These are phyloP conservation scores for Copsychus sechellarum DNA, from an alignment of 2,113 vertebrate species.

Conservation along the genomic window DNA sequence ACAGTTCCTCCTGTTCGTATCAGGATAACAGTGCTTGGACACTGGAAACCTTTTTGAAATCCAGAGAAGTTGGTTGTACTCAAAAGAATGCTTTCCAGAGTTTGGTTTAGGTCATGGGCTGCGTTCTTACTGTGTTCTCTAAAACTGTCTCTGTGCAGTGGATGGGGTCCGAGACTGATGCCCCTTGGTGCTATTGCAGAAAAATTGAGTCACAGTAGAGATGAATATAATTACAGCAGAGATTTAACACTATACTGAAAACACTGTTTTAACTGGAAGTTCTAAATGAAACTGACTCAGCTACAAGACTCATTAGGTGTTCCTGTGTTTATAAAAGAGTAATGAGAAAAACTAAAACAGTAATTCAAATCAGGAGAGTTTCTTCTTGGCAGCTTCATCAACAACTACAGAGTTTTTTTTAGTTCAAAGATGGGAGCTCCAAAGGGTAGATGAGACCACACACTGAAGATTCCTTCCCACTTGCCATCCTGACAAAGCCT, in stretches of 20 bases:
- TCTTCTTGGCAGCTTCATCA: background rate
- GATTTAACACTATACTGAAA: background rate
- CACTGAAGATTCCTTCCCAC: background rate
- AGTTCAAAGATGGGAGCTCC: background rate
- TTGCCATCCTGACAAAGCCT: background rate
- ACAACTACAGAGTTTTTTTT: background rate
- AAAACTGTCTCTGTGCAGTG: background rate
- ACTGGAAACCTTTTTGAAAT: background rate
- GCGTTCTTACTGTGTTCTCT: background rate
- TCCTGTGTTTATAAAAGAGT: background rate
- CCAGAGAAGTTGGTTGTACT: background rate
- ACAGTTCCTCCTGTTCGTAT: background rate
- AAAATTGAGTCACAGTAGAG: background rate
- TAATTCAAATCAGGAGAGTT: background rate
- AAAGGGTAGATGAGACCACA: background rate
- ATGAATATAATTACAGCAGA: background rate
- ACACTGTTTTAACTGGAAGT: background rate
- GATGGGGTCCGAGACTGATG: accelerated
- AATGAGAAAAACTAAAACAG: background rate
- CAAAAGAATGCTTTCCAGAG: background rate
- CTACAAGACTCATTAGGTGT: background rate
- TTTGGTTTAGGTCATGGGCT: background rate
- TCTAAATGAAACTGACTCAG: background rate
- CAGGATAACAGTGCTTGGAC: background rate
- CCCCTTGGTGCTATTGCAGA: background rate